Evolutionary conservation across 2,888 invertebrate genomes (phyloP), one percentile per base, ranked within the genome.

Genomic region (Serripes groenlandicus): DNA sequence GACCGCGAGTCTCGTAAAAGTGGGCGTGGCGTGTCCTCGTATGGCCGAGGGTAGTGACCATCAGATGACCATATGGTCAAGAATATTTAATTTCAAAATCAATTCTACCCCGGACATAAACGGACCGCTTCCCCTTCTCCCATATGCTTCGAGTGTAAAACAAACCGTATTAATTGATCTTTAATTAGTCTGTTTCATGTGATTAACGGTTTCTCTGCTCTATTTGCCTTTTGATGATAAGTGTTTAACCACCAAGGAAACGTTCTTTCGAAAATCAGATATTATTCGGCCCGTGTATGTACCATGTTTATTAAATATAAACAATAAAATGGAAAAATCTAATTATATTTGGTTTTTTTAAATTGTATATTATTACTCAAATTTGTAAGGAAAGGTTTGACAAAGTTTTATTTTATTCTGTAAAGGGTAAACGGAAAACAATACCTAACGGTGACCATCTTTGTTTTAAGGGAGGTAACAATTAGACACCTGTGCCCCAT

Each of bases 81-180:
- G 35, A n/a, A 70, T 70, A 70, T 70, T 70, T 70, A 49, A 70
- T 70, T 70, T 30, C 70, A 70, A 52, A 70, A 52, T 54, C 70
- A 54, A 54, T 70, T 32, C n/a, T 11, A 21, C 54, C 21, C 70
- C 54, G 70, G 54, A 52, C 70, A 70, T 70, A n/a, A 70, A n/a
- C 54, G 70, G 52, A n/a, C 32, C 49, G 52, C 7, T 28, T 49
- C 32, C 42, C 21, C 23, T 66, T 42, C n/a, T 9, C 28, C 66
- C 66, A 66, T 66, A 37, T 66, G 66, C 42, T 37, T 62, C 62
- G 21, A 18, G 30, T 32, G 34, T 62, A 34, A 62, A 34, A 62
- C 62, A 62, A 62, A 34, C 32, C 62, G 34, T n/a, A 56, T 62
- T 62, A 62, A 62, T 62, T 62, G 62, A 34, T 21, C 62, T 62